Evolutionary conservation across 2,113 vertebrate genomes (phyloP).

Genomic region (Vulpes lagopus): DNA sequence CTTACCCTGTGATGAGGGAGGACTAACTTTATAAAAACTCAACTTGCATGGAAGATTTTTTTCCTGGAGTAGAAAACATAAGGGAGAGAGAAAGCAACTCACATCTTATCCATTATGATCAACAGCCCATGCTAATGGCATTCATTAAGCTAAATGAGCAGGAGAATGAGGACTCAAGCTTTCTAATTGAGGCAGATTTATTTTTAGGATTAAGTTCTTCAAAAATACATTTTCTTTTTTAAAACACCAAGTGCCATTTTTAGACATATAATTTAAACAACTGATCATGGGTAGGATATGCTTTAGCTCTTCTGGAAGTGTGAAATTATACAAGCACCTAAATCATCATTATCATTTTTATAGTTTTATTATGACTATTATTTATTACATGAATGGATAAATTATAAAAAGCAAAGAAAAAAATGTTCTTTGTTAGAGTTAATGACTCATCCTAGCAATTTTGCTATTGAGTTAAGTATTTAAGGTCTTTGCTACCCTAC

Average conservation of each 20-base stretch:
- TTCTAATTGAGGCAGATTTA: slow-evolving; percentile 79
- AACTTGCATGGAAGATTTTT: neutral
- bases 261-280: slow-evolving; percentile 71
- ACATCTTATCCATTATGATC: slow-evolving; percentile 72
- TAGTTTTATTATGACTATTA: slow-evolving; percentile 66
- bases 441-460: slow-evolving; percentile 66
- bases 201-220: slow-evolving; percentile 75
- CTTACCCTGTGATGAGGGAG: neutral
- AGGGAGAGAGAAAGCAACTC: slow-evolving; percentile 48
- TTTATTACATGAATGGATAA: slow-evolving; percentile 66
- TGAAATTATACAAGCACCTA: slow-evolving; percentile 54
- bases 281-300: slow-evolving; percentile 30
- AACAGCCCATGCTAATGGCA: slow-evolving; percentile 76
- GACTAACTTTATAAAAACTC: neutral
- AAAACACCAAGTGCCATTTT: slow-evolving; percentile 64
- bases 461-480: slow-evolving; percentile 59
- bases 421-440: slow-evolving; percentile 47
- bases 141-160: slow-evolving; percentile 80
- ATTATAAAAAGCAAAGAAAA: slow-evolving; percentile 58
- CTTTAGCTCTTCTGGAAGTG: slow-evolving; percentile 48
- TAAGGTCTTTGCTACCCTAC: neutral
- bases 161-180: slow-evolving; percentile 60
- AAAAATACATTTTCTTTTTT: slow-evolving; percentile 77
- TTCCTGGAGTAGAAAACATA: slow-evolving; percentile 26
- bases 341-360: slow-evolving; percentile 58